Percentiles rank a stretch among this genome's conserved stretches.
Conservation (phyloP, 2,113 vertebrate genomes). For the Platichthys flesus region DNA sequence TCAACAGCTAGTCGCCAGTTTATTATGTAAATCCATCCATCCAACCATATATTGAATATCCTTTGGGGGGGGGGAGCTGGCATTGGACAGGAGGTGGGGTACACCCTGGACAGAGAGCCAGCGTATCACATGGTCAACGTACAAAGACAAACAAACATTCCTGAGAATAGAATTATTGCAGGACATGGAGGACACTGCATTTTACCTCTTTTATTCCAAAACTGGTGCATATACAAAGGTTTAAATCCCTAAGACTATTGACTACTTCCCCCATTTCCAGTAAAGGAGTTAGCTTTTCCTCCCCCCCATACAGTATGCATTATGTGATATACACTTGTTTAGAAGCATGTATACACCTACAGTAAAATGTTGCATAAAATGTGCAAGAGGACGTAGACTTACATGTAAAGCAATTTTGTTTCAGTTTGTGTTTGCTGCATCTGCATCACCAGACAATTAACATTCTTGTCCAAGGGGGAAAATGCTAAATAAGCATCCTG, state of each 20-base stretch:
- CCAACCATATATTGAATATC: neutral
- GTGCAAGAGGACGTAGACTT: neutral
- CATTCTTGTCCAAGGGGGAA: neutral
- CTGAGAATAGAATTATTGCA: neutral
- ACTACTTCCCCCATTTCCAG: neutral
- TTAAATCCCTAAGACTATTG: neutral
- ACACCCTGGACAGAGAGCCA: too few species aligned
- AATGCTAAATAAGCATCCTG: neutral
- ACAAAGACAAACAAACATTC: neutral
- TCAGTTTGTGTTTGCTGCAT: slow-evolving; percentile 6
- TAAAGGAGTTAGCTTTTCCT: too few species aligned
- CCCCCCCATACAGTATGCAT: neutral
- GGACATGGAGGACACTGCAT: too few species aligned
- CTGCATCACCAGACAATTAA: slow-evolving; percentile 2
- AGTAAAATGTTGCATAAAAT: neutral
- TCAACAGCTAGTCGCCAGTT: neutral
- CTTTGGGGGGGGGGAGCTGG: too few species aligned
- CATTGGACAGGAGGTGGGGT: too few species aligned
- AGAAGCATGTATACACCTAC: neutral
- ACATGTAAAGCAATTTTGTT: neutral
- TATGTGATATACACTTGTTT: neutral
- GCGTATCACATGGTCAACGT: too few species aligned
- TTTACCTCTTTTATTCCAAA: too few species aligned
- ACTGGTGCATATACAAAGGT: too few species aligned
- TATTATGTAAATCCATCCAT: neutral